Percentiles rank a stretch among this genome's conserved stretches.
Conservation (phyloP, 2,113 vertebrate species). For the Microcebus lehilahytsara region DNA sequence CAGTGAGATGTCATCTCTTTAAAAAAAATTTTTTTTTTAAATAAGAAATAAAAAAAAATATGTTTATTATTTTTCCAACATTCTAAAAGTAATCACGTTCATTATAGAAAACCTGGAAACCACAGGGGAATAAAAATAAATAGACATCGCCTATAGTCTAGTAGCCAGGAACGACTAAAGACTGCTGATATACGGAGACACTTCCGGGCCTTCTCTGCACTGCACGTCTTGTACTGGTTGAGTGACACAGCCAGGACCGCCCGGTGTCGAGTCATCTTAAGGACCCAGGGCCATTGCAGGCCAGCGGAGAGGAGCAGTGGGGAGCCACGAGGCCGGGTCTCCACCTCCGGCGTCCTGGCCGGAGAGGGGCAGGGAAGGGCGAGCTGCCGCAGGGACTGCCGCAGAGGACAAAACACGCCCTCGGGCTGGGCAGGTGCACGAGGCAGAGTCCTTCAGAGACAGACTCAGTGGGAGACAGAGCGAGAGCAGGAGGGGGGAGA, state of each 20-base stretch:
- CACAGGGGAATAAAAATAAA: neutral
- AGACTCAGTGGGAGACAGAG: neutral
- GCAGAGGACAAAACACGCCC: neutral
- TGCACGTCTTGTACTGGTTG: neutral
- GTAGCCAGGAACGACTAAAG: neutral
- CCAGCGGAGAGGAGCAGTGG: neutral
- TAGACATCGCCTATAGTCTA: neutral
- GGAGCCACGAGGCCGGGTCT: neutral
- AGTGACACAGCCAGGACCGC: neutral
- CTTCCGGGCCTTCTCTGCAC: neutral
- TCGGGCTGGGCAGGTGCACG: neutral
- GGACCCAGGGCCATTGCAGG: neutral
- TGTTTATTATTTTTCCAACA: neutral
- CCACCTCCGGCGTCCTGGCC: too few species aligned
- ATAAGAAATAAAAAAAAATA: neutral
- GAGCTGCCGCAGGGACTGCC: rapidly evolving
- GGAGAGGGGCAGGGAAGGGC: neutral
- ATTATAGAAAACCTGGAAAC: neutral
- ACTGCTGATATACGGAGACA: neutral
- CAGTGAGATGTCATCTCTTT: too few species aligned
- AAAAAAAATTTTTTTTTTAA: neutral
- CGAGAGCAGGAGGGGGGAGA: neutral
- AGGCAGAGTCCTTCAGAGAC: too few species aligned
- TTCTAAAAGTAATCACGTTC: slow-evolving; percentile 5
- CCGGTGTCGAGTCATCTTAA: neutral